Conservation (phyloP, 1,140 invertebrate species). For the Drosophila chauvacae region DNA sequence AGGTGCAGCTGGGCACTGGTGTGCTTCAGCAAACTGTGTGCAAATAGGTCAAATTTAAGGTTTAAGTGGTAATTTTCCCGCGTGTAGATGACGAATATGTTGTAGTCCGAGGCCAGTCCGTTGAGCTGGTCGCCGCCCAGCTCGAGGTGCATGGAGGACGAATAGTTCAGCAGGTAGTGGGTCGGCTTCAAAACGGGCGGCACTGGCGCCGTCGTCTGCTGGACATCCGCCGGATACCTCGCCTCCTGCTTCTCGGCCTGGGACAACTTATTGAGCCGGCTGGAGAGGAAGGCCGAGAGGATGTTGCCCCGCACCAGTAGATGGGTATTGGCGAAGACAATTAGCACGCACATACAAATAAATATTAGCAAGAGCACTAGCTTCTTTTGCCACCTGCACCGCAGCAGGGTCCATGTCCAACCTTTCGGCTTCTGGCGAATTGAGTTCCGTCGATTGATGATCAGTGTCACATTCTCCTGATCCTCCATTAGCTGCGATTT, state of each 20-base stretch:
- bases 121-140: conserved; percentile 34
- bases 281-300: conserved; percentile 65
- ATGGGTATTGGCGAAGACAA: conserved; percentile 73
- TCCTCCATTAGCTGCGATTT: conserved; percentile 73
- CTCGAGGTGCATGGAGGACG: conserved; percentile 50
- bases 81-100: conserved; percentile 81
- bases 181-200: conserved; percentile 52
- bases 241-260: conserved; percentile 46
- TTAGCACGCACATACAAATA: conserved; percentile 66
- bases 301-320: conserved; percentile 68
- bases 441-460: conserved; percentile 62
- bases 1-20: conserved; percentile 86
- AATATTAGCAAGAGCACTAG: conserved; percentile 63
- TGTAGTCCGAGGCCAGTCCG: conserved; percentile 61
- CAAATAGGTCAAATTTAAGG: conserved; percentile 87
- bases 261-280: conserved; percentile 46
- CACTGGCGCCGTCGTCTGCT: conserved; percentile 32
- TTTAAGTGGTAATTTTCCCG: conserved; percentile 86
- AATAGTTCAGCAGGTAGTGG: conserved; percentile 69
- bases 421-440: conserved; percentile 55
- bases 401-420: conserved; percentile 53
- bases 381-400: conserved; percentile 74
- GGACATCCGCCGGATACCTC: conserved; percentile 28
- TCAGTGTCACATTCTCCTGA: conserved; percentile 69
- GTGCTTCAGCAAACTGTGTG: conserved; percentile 86